These are phyloP conservation scores for Drosophila infuscata DNA, from an alignment of 2,888 invertebrate species.

Conservation along the genomic window DNA sequence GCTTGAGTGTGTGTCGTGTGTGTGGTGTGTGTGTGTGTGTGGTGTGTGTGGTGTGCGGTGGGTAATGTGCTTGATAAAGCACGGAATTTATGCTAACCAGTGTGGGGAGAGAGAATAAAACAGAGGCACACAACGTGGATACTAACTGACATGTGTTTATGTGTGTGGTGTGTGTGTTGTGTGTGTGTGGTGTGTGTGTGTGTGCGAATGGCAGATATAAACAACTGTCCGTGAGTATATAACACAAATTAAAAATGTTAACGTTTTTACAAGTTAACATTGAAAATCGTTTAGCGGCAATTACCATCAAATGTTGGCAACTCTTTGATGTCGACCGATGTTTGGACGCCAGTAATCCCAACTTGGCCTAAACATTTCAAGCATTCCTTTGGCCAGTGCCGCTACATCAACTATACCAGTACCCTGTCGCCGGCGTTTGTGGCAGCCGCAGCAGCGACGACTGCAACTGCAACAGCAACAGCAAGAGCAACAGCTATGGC, in stretches of 20 bases:
- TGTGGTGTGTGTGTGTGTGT: constrained; percentile 3
- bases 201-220: constrained; percentile 16
- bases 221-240: constrained; percentile 75
- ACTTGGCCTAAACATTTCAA: constrained; percentile 79
- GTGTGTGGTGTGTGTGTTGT: not conserved
- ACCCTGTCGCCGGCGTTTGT: constrained; percentile 59
- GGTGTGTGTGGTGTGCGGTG: constrained; percentile 30
- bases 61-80: constrained; percentile 43
- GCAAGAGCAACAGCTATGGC: constrained; percentile 14
- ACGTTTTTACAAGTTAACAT: constrained; percentile 81
- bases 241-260: constrained; percentile 82
- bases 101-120: constrained; percentile 8
- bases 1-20: not conserved
- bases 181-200: constrained; percentile 1
- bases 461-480: constrained; percentile 5
- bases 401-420: constrained; percentile 37
- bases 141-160: not conserved
- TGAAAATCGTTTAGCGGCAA: constrained; percentile 83
- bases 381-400: constrained; percentile 75
- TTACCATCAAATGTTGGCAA: constrained; percentile 82
- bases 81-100: constrained; percentile 33
- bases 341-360: constrained; percentile 82
- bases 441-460: constrained; percentile 14
- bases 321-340: constrained; percentile 77
- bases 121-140: constrained; percentile 10